phyloP scores from a whole-genome alignment of 2,113 vertebrate genomes.

The Phrynosoma platyrhinos region DNA sequence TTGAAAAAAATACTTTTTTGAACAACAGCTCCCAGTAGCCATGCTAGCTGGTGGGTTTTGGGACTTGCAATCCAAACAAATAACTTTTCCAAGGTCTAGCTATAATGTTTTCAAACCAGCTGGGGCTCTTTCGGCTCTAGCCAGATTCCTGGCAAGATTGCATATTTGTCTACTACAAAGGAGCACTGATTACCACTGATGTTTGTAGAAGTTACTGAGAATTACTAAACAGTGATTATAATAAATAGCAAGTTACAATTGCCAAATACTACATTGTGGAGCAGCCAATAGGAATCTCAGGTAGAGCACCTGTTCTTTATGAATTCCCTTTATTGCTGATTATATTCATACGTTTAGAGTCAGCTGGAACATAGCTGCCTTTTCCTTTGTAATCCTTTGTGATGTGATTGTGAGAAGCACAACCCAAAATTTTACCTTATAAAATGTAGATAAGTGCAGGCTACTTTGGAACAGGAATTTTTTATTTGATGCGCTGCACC shows the following conservation, averaged over 20 bases:
- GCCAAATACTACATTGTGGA: slow-evolving; percentile 8
- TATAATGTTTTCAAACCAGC: neutral
- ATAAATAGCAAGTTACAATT: slow-evolving; percentile 3
- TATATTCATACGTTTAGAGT: neutral
- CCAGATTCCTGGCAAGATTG: neutral
- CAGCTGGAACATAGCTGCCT: neutral
- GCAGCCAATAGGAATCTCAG: neutral
- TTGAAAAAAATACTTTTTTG: neutral
- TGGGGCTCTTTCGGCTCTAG: neutral
- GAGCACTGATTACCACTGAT: slow-evolving; percentile 4
- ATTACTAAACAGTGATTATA: slow-evolving; percentile 9
- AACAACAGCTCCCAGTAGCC: neutral
- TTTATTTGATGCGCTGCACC: neutral
- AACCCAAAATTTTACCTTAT: neutral
- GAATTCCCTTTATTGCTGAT: neutral
- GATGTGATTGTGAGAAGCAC: neutral
- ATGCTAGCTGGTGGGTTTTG: neutral
- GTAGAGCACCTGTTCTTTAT: slow-evolving; percentile 5
- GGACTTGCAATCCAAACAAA: too few relatives aligned
- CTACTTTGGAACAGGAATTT: neutral
- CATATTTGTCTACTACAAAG: slow-evolving; percentile 1
- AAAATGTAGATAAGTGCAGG: neutral
- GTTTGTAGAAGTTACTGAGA: neutral
- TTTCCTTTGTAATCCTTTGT: neutral
- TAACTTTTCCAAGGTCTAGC: neutral